Conservation (phyloP, 64 coral and sea anemone genomes). For the Montipora capricornis region DNA sequence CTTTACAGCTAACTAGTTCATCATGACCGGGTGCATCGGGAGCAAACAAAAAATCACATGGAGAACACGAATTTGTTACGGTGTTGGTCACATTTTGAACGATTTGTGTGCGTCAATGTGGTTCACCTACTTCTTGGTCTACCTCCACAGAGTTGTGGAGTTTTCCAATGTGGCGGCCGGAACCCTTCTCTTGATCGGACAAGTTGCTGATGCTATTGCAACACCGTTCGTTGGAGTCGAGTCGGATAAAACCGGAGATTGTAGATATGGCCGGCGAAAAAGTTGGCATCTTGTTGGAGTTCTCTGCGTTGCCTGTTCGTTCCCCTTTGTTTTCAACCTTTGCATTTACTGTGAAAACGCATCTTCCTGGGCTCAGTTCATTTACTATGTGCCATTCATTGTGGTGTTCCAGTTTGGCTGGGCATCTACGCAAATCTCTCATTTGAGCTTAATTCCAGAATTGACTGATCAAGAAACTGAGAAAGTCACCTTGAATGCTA, state of each 20-base stretch:
- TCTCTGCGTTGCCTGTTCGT: slow-evolving; percentile 80
- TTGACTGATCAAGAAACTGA: slow-evolving; percentile 83
- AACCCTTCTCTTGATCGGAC: slow-evolving; percentile 88
- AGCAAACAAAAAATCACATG: slow-evolving; percentile 6
- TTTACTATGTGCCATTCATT: slow-evolving; percentile 97
- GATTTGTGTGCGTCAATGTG: slow-evolving; percentile 98
- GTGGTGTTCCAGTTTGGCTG: slow-evolving; percentile 98
- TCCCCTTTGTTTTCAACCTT: slow-evolving; percentile 95
- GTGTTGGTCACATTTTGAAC: slow-evolving; percentile 95
- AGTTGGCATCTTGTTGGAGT: slow-evolving; percentile 98
- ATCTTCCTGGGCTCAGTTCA: slow-evolving; percentile 67
- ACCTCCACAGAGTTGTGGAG: slow-evolving; percentile 81
- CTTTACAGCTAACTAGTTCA: background rate
- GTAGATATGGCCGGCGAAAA: slow-evolving; percentile 92
- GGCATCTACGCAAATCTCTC: slow-evolving; percentile 98
- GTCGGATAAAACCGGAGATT: slow-evolving; percentile 88
- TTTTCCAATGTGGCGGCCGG: slow-evolving; percentile 85
- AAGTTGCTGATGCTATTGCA: slow-evolving; percentile 89
- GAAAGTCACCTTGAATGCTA: slow-evolving; percentile 91
- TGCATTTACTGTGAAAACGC: slow-evolving; percentile 79
- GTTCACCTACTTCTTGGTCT: slow-evolving; percentile 94
- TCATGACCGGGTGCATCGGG: background rate
- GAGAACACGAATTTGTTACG: slow-evolving; percentile 84
- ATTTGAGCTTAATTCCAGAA: slow-evolving; percentile 95
- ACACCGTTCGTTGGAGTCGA: slow-evolving; percentile 97